Evolutionary conservation across 2,888 invertebrate species (phyloP).

Genomic region (Microchrysa polita): DNA sequence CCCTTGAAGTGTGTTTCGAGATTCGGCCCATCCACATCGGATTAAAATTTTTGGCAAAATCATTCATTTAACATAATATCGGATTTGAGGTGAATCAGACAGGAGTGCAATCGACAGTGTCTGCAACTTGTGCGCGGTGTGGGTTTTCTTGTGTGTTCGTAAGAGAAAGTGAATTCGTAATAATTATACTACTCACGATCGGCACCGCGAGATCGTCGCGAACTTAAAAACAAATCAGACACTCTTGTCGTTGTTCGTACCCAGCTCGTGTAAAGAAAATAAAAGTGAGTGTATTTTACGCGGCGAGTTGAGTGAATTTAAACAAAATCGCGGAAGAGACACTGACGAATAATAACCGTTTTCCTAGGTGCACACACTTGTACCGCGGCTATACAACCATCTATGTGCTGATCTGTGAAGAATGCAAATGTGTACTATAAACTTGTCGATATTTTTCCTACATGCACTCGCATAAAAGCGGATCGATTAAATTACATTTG

Average conservation of each 20-base stretch:
- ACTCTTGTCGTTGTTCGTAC: constrained; percentile 14
- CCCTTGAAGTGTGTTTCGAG: background rate
- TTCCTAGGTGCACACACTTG: background rate
- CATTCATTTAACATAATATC: background rate
- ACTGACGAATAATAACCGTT: constrained; percentile 13
- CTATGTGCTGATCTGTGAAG: constrained; percentile 4
- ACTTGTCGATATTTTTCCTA: background rate
- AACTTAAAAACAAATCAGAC: background rate
- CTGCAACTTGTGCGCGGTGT: constrained; percentile 8
- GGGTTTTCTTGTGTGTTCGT: constrained; percentile 46
- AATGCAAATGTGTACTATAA: background rate
- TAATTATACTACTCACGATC: constrained; percentile 37
- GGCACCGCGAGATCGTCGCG: constrained; percentile 11
- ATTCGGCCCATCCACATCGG: background rate
- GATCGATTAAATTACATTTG: background rate
- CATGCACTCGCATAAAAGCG: background rate
- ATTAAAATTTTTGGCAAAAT: background rate
- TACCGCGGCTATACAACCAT: background rate
- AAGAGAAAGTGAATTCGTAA: constrained; percentile 51
- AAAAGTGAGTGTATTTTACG: constrained; percentile 24
- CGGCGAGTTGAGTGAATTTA: constrained; percentile 21
- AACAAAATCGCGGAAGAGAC: constrained; percentile 41
- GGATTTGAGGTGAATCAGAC: background rate
- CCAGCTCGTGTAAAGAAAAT: background rate
- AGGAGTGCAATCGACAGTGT: constrained; percentile 14